Base-by-base conservation (phyloP, 2,797 vertebrate genomes). In the Orestias chungarensis region DNA sequence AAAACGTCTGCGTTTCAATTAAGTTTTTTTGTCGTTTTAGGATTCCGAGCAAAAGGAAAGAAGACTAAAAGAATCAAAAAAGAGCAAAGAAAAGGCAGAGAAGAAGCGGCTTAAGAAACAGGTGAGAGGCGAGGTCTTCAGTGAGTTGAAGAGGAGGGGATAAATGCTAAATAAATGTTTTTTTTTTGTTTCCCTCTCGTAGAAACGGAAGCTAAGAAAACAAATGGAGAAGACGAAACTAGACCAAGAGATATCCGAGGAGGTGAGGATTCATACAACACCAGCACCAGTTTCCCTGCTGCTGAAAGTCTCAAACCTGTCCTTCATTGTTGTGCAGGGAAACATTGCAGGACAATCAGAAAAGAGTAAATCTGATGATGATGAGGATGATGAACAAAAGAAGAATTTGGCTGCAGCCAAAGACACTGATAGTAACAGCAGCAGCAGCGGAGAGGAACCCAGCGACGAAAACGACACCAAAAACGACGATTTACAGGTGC, bases 91-190 rank as follows among this genome's bases (percentile, higher is more conserved):
- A 46, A 93, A 88, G n/a, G 61, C 88, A 59, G 76, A 88, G 33
- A 93, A 83, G 74, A 93, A 93, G 70, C 84, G 85, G 0, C 57
- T 90, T 50, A 92, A 93, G 47, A 92, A 91, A 85, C 71, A 79
- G 83, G 93, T 88, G 42, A 9, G 25, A 54, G 20, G 8, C n/a
- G 0, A 6, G 7, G 0, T 8, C 0, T 68, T 3, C 0, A 10
- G 1, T 0, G 20, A 70, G 12, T 25, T 50, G 49, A 4, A 29
- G 5, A 20, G 20, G 6, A 49, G 31, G n/a, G n/a, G 38, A 10
- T n/a, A 1, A 20, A 49, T 11, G 54, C 27, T 6, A 43, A 64
- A n/a, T n/a, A n/a, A n/a, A n/a, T n/a, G n/a, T n/a, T n/a, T n/a
- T n/a, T n/a, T n/a, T n/a, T 65, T 10, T 59, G 0, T 78, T 73